phyloP scores from a whole-genome alignment of 2,113 vertebrate species.

The Phocoena sinus region DNA sequence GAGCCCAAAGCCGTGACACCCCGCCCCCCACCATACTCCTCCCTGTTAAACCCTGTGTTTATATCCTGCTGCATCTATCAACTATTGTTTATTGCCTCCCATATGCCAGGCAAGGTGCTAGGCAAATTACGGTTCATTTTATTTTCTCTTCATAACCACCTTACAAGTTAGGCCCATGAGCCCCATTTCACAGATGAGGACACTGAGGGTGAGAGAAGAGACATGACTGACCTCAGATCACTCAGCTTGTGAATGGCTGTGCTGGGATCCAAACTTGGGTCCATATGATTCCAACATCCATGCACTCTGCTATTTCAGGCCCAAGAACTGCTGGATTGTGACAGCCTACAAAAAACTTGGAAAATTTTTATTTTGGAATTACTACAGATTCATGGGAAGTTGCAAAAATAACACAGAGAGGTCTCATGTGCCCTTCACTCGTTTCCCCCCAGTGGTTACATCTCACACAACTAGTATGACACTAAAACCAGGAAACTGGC shows the following conservation, averaged over 20 bases:
- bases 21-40: accelerated
- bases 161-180: background rate
- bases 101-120: background rate
- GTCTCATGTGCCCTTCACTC: background rate
- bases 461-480: background rate
- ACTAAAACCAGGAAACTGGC: background rate
- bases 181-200: background rate
- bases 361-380: background rate
- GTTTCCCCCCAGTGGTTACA: accelerated
- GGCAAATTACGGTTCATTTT: background rate
- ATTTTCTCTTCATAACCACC: background rate
- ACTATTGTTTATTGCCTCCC: background rate
- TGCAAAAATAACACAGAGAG: background rate
- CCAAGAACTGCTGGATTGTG: background rate
- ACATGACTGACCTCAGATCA: accelerated
- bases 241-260: background rate
- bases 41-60: background rate
- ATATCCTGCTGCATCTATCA: accelerated
- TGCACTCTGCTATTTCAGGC: background rate
- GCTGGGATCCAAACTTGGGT: background rate
- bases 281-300: background rate
- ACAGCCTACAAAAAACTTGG: background rate
- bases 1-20: background rate
- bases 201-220: background rate
- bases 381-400: background rate